Evolutionary conservation across 1,140 invertebrate species (phyloP), one percentile per base, ranked within the genome.

Genomic region (Drosophila kanapiae): DNA sequence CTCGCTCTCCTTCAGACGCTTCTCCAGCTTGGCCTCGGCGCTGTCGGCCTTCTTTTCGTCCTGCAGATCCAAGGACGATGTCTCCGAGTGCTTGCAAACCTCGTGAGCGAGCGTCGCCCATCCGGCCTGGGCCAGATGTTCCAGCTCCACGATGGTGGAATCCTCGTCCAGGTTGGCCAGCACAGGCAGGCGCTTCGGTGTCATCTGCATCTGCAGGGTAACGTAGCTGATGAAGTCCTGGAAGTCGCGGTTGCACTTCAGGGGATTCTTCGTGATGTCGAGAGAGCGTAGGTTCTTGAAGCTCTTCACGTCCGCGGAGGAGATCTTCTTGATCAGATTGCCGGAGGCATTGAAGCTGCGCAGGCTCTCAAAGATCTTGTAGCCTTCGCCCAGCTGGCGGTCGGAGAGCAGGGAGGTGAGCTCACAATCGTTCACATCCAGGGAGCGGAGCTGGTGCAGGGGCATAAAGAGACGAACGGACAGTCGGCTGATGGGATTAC

Each of bases 371-470:
- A 51, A 94, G 91, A 68, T 94, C 81, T 67, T 93, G 80, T 62
- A 92, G 71, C 81, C 92, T 88, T 69, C 27, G 16, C 75, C 82
- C 42, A 75, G 23, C 13, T 80, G 56, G 14, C 93, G 93, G 37
- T 95, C 94, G 69, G 94, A 94, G 94, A 96, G 96, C 31, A 97
- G 91, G 58, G 94, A 92, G 18, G 94, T 94, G 38, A 97, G 91
- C 64, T 94, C 93, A 63, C 95, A 95, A 67, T 94, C 94, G 84
- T 95, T 96, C 18, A 96, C 94, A 84, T 97, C 96, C 27, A 96
- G 74, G 56, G 93, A 93, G 9, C 93, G 82, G 0, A 96, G 92
- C 37, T 93, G 91, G 1, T 94, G 93, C 35, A 94, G 94, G 16
- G 94, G 92, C n/a, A 94, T 61, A 88, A 97, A 96, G 3, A 95